phyloP scores from a whole-genome alignment of 2,888 invertebrate species.

The Ecdyonurus torrentis region DNA sequence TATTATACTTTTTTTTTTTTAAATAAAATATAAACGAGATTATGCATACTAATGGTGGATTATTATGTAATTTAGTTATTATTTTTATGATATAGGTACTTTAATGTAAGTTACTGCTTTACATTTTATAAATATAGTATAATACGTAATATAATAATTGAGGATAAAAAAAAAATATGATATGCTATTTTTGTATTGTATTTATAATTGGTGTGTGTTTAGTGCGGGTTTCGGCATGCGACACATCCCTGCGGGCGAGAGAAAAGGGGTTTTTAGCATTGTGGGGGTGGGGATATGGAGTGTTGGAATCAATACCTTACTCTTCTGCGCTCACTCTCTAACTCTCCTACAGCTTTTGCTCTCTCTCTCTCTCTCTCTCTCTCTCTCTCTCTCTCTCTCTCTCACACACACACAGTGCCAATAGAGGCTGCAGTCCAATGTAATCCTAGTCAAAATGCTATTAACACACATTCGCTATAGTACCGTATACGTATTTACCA shows the following conservation, averaged over 20 bases:
- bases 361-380: conserved; percentile 9
- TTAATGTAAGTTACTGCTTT: too few species aligned
- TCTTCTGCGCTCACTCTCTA: not conserved
- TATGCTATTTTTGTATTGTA: not conserved
- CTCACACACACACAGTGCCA: not conserved
- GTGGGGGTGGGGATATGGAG: not conserved
- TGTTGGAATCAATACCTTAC: not conserved
- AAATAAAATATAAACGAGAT: too few species aligned
- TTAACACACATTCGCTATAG: too few species aligned
- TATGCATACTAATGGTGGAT: too few species aligned
- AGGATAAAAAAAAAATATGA: not conserved
- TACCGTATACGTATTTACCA: too few species aligned
- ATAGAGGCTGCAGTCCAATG: too few species aligned
- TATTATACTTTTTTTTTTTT: too few species aligned
- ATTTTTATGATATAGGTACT: too few species aligned
- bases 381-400: conserved; percentile 3
- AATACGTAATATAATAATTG: not conserved
- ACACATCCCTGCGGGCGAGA: not conserved
- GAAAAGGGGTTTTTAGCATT: not conserved
- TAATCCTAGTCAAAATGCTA: not conserved
- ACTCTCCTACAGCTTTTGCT: too few species aligned
- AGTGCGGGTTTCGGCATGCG: not conserved
- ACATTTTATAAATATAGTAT: not conserved
- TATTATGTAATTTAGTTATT: too few species aligned
- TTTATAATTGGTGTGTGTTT: not conserved